phyloP scores from a whole-genome alignment of 2,113 vertebrate genomes.

The Xiphophorus couchianus region DNA sequence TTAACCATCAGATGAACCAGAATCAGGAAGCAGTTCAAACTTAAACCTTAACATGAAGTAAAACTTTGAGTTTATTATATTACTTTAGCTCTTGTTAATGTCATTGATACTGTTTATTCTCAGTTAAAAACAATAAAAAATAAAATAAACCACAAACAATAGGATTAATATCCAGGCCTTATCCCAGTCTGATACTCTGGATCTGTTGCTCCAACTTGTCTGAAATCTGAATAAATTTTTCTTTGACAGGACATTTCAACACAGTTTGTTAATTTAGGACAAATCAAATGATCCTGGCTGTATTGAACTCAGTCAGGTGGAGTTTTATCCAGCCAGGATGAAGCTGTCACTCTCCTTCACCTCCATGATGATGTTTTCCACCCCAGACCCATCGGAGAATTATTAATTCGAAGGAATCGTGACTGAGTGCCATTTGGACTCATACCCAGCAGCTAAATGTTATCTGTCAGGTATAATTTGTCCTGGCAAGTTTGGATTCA shows the following conservation, averaged over 20 bases:
- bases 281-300: not conserved
- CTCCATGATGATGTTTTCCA: not conserved
- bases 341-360: not conserved
- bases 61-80: too few relatives aligned
- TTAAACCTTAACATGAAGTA: too few relatives aligned
- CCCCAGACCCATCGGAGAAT: not conserved
- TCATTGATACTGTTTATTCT: not conserved
- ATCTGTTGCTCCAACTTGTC: constrained; percentile 24
- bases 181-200: not conserved
- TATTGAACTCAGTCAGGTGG: too few relatives aligned
- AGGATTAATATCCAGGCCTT: not conserved
- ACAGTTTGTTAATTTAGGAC: not conserved
- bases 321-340: not conserved
- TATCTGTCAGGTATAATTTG: constrained; percentile 30
- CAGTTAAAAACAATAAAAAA: not conserved
- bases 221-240: constrained; percentile 30
- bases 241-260: constrained; percentile 4
- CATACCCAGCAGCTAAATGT: constrained; percentile 15
- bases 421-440: constrained; percentile 14
- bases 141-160: not conserved
- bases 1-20: too few relatives aligned
- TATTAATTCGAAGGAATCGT: not conserved
- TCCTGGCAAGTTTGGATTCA: not conserved
- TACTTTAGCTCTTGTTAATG: too few relatives aligned
- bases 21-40: too few relatives aligned